Evolutionary conservation across 2,888 invertebrate genomes (phyloP).

Genomic region (Platyscelio sp.): DNA sequence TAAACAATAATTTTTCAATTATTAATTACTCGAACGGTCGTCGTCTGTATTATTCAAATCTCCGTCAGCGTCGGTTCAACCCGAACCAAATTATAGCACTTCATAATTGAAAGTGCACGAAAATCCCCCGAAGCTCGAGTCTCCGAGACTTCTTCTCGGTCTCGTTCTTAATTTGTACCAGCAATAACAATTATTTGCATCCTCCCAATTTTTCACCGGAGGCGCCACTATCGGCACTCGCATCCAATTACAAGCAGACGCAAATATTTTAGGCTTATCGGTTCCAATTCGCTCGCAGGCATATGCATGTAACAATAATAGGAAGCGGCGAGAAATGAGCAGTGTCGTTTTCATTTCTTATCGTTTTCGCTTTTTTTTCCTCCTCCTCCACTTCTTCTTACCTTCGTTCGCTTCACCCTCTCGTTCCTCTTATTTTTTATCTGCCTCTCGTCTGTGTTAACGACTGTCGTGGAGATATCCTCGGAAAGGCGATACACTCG

Average conservation of each 20-base stretch:
- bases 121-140: not conserved
- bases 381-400: not conserved
- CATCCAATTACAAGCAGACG: conserved; percentile 58
- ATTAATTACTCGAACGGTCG: no score
- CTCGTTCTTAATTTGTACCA: conserved; percentile 50
- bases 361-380: not conserved
- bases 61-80: no score
- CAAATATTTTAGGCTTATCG: conserved; percentile 57
- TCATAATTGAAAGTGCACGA: conserved; percentile 14
- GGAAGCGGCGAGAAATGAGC: conserved; percentile 42
- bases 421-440: not conserved
- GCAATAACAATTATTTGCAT: conserved; percentile 61
- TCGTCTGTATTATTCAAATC: no score
- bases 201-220: conserved; percentile 54
- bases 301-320: conserved; percentile 41
- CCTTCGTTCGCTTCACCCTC: not conserved
- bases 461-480: conserved; percentile 53
- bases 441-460: conserved; percentile 35
- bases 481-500: conserved; percentile 58
- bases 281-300: conserved; percentile 39
- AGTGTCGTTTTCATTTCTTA: conserved; percentile 41
- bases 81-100: no score
- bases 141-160: not conserved
- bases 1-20: no score
- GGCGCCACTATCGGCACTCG: conserved; percentile 61